These are phyloP conservation scores for Eunapius fragilis DNA, from an alignment of 37 sponge, comb jelly and placozoan genomes.

Conservation along the genomic window DNA sequence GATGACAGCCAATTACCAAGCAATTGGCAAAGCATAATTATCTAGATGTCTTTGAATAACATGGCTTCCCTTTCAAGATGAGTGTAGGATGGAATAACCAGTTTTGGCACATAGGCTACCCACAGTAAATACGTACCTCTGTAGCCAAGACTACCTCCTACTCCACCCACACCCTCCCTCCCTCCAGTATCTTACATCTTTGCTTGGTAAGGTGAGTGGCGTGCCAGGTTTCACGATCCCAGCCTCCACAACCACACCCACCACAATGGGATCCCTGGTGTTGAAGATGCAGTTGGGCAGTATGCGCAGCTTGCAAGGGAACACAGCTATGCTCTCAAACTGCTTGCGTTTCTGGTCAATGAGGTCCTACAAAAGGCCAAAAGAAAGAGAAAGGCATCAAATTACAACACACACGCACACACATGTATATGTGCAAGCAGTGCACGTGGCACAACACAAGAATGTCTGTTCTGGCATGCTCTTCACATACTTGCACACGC, in stretches of 20 bases:
- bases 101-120: no score
- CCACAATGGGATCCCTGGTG: slow-evolving; percentile 95
- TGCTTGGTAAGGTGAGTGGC: slow-evolving; percentile 79
- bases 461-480: background rate
- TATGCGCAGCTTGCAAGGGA: slow-evolving; percentile 92
- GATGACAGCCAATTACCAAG: no score
- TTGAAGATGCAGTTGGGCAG: slow-evolving; percentile 97
- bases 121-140: no score
- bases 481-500: background rate
- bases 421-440: background rate
- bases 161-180: background rate
- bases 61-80: no score
- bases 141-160: background rate
- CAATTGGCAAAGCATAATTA: no score
- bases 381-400: background rate
- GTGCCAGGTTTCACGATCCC: slow-evolving; percentile 84
- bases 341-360: slow-evolving; percentile 75
- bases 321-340: slow-evolving; percentile 86
- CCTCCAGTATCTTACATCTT: slow-evolving; percentile 44
- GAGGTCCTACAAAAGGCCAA: slow-evolving; percentile 55
- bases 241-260: slow-evolving; percentile 92
- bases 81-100: no score
- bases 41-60: no score
- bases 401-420: background rate
- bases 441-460: no score